Base-by-base conservation (phyloP, 2,797 vertebrate species). In the Chaenodraco wilsoni region DNA sequence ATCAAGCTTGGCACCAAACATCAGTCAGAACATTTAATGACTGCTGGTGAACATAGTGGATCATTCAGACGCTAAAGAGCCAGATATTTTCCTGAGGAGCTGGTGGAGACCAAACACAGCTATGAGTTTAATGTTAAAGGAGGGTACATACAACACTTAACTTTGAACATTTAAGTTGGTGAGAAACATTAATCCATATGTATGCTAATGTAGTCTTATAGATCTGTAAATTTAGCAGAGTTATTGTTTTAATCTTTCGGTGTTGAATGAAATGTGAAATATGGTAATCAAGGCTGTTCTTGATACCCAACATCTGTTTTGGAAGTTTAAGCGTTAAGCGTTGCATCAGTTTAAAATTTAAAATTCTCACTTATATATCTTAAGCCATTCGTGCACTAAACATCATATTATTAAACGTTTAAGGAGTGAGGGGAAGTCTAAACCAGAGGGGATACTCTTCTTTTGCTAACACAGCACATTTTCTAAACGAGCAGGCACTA, bases 381-480 rank as follows among this genome's bases (percentile, higher is more conserved):
- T 56, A 8, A 66, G 50, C 10, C 4, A 40, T 15, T 12, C 12
- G n/a, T 5, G 8, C 10, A 9, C 6, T 12, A 23, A 57, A 49
- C 6, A 8, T 43, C 3, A 23, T 57, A 49, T 51, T 23, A 37
- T 48, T 40, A 69, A 56, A 55, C 50, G 16, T 33, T 8, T 52
- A 37, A 11, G 43, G 51, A 64, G n/a, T 14, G 65, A 69, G 17
- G 16, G 40, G 49, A 68, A 60, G 56, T 15, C 9, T 33, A 45
- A n/a, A 61, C 43, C 14, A 40, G 50, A 43, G 59, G 59, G 66
- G 31, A 69, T 68, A 78, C 46, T 65, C 15, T 13, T 7, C 9
- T 33, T 41, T 5, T 83, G 82, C 84, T 68, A 63, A 87, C 78
- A 8, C 75, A 84, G 85, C 84, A 86, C 55, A 61, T 55, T 82